Percentiles rank a stretch among this genome's conserved stretches.
These are phyloP conservation scores for Campylorhamphus procurvoides DNA, from an alignment of 2,113 vertebrate genomes.

Conservation along the genomic window DNA sequence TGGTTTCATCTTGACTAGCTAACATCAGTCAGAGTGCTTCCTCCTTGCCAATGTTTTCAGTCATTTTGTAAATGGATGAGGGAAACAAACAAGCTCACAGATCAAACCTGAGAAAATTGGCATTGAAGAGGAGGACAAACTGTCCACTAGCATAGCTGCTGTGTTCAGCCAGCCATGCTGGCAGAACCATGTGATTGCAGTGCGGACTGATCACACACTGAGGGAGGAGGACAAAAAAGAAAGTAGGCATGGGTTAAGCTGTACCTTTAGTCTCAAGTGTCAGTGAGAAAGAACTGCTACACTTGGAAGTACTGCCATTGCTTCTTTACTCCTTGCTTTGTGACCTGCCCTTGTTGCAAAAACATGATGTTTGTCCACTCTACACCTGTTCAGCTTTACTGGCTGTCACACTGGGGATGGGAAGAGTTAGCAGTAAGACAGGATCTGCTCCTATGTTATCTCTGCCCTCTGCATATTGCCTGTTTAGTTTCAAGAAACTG, in stretches of 20 bases:
- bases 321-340: neutral
- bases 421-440: neutral
- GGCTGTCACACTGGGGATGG: neutral
- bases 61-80: neutral
- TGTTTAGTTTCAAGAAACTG: neutral
- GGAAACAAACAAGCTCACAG: neutral
- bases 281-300: neutral
- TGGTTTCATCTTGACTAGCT: neutral
- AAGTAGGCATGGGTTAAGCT: neutral
- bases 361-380: neutral
- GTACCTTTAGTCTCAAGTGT: neutral
- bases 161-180: neutral
- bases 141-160: neutral
- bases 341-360: neutral
- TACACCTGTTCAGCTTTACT: neutral
- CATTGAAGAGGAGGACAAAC: neutral
- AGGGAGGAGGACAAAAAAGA: neutral
- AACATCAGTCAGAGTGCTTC: neutral
- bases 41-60: conserved; percentile 3
- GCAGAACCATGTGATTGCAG: neutral
- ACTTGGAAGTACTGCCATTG: rapidly evolving
- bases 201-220: rapidly evolving
- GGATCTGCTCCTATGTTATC: neutral
- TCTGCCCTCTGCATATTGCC: neutral
- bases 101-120: neutral